These are phyloP conservation scores for Lacerta agilis DNA, from an alignment of 2,797 vertebrate genomes.

Conservation along the genomic window DNA sequence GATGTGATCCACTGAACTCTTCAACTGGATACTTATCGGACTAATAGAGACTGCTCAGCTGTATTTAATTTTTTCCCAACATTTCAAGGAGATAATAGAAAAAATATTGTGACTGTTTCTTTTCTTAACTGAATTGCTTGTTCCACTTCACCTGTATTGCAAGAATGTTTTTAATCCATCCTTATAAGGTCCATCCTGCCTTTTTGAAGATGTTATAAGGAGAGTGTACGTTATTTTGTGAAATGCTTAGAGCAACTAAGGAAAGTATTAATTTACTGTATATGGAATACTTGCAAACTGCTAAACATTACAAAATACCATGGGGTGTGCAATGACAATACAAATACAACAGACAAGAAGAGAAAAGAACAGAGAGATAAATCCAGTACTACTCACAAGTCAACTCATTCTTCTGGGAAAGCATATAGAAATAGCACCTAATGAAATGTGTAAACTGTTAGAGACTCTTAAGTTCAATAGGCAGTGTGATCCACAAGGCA, in stretches of 20 bases:
- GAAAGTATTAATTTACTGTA: neutral
- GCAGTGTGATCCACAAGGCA: too few relatives aligned
- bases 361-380: too few relatives aligned
- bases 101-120: neutral
- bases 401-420: too few relatives aligned
- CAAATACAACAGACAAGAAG: too few relatives aligned
- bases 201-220: neutral
- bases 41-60: neutral
- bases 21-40: neutral
- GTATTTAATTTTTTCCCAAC: neutral
- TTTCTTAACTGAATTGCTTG: neutral
- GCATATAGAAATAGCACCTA: too few relatives aligned
- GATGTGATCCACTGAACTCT: constrained; percentile 8
- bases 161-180: neutral
- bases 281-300: too few relatives aligned
- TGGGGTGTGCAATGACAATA: too few relatives aligned
- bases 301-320: too few relatives aligned
- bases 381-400: too few relatives aligned
- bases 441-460: too few relatives aligned
- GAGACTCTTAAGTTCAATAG: too few relatives aligned
- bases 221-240: neutral
- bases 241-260: neutral
- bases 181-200: neutral
- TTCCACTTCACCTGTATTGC: neutral
- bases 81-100: neutral